Base-by-base conservation (phyloP, 2,888 invertebrate species). In the Cheilosia vernalis region DNA sequence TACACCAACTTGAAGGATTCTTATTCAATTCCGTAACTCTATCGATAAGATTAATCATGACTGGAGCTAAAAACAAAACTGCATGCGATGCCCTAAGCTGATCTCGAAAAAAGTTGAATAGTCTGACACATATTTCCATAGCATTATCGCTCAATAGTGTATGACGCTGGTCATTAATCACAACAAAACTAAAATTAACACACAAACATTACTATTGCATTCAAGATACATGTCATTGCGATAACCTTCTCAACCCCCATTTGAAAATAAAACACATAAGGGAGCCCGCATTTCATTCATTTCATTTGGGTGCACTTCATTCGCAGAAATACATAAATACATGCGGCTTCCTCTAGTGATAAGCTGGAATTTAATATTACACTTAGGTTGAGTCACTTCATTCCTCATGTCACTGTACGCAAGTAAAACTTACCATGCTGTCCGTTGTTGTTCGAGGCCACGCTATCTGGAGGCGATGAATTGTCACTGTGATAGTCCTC, bases 401-500 rank as follows among this genome's bases (percentile, higher is more conserved):
- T 24, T 13, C 2, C 7, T 15, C 24, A 47, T 47, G 19, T 44
- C 44, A 7, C 17, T 17, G 17, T 17, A 21, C 21, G 21, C 2
- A 21, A 21, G 21, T 24, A 15, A 42, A 47, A n/a, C 44, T n/a
- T 24, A 10, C 40, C 49, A 33, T 49, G 42, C 44, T 42, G 24
- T 55, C 67, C 66, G 60, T 67, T 77, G 47, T 72, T 72, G 15
- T 76, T 76, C 21, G 81, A 60, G 15, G 61, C 81, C 47, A 63
- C 53, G 9, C 49, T 76, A 72, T 85, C 81, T 27, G 85, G 85
- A 19, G 85, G 85, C 10, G 85, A 85, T 72, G 85, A 85, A 44
- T 85, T 85, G 21, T 85, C 85, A 77, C 85, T 85, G 44, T 80
- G 85, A 53, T 81, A 85, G 60, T 85, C 85, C 19, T 85, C 85